A percentile compares a stretch with the other conserved stretches of the same genome.
Evolutionary conservation across 2,113 vertebrate species (phyloP).

Genomic region (Nesogale talazaci): DNA sequence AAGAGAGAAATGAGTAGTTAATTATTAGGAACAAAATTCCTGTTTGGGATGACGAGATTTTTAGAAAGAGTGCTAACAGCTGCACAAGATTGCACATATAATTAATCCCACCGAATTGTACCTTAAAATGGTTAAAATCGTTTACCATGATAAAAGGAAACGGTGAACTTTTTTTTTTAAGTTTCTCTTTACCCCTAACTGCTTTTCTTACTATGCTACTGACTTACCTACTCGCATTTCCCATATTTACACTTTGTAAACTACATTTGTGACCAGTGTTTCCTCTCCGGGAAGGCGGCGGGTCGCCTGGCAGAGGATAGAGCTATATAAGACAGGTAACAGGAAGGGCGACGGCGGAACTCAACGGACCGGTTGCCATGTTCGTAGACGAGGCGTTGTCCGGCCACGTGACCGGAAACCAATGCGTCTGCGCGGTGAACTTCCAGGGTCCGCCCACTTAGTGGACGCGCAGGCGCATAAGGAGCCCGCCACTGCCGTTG

Average conservation of each 20-base stretch:
- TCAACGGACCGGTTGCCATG: not conserved
- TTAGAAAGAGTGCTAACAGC: not conserved
- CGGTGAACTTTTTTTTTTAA: not conserved
- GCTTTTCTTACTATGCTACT: not conserved
- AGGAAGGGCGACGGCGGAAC: rapidly evolving
- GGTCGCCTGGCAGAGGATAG: not conserved
- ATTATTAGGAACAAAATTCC: not conserved
- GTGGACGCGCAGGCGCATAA: not conserved
- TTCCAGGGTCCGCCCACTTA: rapidly evolving
- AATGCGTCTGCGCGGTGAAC: not conserved
- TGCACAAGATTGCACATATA: not conserved
- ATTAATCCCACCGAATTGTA: not conserved
- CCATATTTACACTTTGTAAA: not conserved
- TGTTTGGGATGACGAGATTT: not conserved
- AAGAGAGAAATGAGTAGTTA: not conserved
- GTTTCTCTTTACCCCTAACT: not conserved
- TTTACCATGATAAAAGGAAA: not conserved
- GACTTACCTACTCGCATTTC: not conserved
- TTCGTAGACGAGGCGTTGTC: rapidly evolving
- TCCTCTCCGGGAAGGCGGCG: not conserved
- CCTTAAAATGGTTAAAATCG: not conserved
- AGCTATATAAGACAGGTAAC: too few species aligned
- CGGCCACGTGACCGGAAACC: rapidly evolving
- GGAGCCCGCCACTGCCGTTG: not conserved
- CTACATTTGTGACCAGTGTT: not conserved